Conservation (phyloP, 1,140 invertebrate genomes). For the Callitettix versicolor region DNA sequence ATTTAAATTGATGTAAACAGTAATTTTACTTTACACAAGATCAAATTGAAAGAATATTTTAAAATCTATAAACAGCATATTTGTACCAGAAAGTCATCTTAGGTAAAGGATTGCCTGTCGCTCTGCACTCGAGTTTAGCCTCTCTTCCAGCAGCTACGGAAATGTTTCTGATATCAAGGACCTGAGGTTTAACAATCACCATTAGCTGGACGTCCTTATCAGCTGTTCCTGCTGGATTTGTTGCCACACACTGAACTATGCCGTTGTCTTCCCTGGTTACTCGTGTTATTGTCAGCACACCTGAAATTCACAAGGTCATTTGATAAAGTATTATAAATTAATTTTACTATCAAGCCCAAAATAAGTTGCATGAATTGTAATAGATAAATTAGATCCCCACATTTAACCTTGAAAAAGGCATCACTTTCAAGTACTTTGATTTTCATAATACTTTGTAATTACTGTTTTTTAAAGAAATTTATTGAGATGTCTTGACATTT, state of each 20-base stretch:
- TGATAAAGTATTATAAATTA: no score
- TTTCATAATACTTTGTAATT: no score
- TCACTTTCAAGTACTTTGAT: no score
- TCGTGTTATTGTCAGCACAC: constrained; percentile 58
- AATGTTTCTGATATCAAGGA: constrained; percentile 64
- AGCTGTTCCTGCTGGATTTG: constrained; percentile 64
- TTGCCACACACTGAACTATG: constrained; percentile 70
- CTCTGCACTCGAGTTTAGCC: constrained; percentile 59
- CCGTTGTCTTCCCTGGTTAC: constrained; percentile 68
- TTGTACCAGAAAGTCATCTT: constrained; percentile 57
- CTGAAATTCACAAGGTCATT: no score
- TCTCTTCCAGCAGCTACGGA: constrained; percentile 51
- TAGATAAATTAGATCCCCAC: neutral
- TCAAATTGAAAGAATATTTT: no score
- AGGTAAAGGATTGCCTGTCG: constrained; percentile 65
- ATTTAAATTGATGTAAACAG: no score
- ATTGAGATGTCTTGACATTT: no score
- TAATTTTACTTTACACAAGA: no score
- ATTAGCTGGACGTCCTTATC: constrained; percentile 48
- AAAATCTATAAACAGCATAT: no score
- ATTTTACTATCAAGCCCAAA: no score
- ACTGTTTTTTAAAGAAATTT: no score
- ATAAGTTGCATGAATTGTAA: neutral
- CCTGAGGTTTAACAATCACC: constrained; percentile 62
- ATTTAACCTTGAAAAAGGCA: no score